Evolutionary conservation across 1,140 invertebrate species (phyloP), one percentile per base, ranked within the genome.

Genomic region (Bombus sylvicola): DNA sequence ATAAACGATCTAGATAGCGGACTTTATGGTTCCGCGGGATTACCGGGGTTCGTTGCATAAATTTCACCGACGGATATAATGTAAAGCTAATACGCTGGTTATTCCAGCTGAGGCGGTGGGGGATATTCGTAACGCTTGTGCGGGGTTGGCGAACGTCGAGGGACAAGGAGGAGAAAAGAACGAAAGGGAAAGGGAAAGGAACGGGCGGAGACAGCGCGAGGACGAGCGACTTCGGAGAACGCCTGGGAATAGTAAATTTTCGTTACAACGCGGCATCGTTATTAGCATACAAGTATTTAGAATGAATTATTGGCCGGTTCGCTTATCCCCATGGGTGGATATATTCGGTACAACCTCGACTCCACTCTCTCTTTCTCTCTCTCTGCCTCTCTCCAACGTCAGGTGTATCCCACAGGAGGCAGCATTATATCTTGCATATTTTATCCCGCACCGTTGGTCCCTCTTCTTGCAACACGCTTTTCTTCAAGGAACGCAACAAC

Each of bases 211-310:
- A 41, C 53, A 81, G 47, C 37, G n/a, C 59, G 62, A 84, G 57
- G 64, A 76, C 68, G 72, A 71, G 59, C n/a, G n/a, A 53, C 57
- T 39, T 41, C 31, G 41, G 43, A 72, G 81, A 89, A 92, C 89
- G 85, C 90, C 82, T 77, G 89, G 91, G 88, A 92, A 93, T 92
- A 93, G 91, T 93, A 93, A 93, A 94, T 94, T 94, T 92, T 89
- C 85, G 84, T 89, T 91, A 85, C 88, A 85, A 64, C 86, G 88
- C 89, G 87, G 85, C 91, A 85, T 88, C 91, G 92, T 94, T 93
- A 93, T 93, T 94, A 93, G 93, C 93, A 92, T 93, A 93, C 92
- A 89, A 92, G 92, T 94, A 94, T 93, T 93, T 94, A 91, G 90
- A 94, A 93, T 93, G 93, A 94, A 90, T 94, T 93, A 94, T 92